Base-by-base conservation (phyloP, 2,113 vertebrate species). In the Anser cygnoides region DNA sequence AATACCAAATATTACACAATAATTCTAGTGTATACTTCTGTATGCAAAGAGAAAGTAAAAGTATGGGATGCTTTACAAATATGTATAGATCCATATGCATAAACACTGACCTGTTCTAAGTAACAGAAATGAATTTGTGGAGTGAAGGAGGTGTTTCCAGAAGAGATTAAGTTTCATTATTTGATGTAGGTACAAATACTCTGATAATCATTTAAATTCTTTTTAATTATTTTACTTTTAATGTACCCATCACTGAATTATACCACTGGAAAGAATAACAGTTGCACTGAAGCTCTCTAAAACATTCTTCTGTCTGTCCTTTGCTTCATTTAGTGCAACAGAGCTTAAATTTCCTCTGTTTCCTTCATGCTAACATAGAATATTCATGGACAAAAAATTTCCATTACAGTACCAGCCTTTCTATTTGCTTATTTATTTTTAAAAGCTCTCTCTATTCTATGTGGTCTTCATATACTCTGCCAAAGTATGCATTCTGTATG, bases 1-100 rank as follows among this genome's bases (percentile, higher is more conserved):
- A 87, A 97, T 94, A 81, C 62, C 80, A 95, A 95, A 95, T 95
- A 92, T 74, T 93, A 95, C 66, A 72, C 58, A n/a, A 11, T 80
- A 46, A 50, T 92, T 91, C 81, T 85, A 54, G 75, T 89, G 79
- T 89, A 50, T 72, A 46, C n/a, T 11, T n/a, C 65, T 84, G 89
- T 90, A 87, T 90, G 80, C 73, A 73, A 89, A 72, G 63, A 92
- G 67, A 84, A 70, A 84, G 18, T 54, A 91, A 93, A 71, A 33
- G 8, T 84, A 65, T 71, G 76, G 68, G 80, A 71, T 67, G 57
- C 87, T 84, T 81, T 93, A 75, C 46, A 84, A 75, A 43, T 93
- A 74, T 28, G 22, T 92, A 58, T 82, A 55, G 71, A 72, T 87
- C 50, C 79, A 41, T 87, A 57, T 89, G 77, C 73, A 37, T 87